phyloP scores from a whole-genome alignment of 2,113 vertebrate genomes.

The Zosterops japonicus region DNA sequence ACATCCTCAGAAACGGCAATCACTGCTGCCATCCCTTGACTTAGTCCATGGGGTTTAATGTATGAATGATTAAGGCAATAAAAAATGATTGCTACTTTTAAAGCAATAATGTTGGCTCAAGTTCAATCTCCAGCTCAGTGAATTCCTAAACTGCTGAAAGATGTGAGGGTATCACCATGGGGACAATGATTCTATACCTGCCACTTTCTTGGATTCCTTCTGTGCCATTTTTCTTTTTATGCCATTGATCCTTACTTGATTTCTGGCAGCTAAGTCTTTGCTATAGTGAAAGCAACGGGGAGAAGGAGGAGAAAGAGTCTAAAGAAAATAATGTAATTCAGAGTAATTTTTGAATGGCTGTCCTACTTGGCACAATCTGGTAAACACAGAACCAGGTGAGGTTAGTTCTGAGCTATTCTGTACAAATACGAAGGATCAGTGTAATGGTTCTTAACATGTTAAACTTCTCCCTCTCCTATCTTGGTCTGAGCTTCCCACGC shows the following conservation, averaged over 20 bases:
- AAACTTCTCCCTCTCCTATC: not conserved
- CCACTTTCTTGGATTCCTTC: not conserved
- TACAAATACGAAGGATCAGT: not conserved
- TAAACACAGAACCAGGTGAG: not conserved
- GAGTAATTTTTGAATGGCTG: not conserved
- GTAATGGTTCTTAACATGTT: not conserved
- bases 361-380: not conserved
- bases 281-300: not conserved
- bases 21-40: not conserved
- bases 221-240: not conserved
- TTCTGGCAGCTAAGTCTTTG: not conserved
- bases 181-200: not conserved
- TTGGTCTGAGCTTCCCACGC: not conserved
- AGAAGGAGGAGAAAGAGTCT: not conserved
- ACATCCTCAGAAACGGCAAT: not conserved
- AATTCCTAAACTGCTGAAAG: constrained; percentile 3
- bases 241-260: not conserved
- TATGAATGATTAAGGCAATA: constrained; percentile 10
- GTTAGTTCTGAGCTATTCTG: not conserved
- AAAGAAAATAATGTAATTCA: not conserved
- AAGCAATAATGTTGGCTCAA: constrained; percentile 2
- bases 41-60: not conserved
- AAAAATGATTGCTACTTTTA: constrained; percentile 21
- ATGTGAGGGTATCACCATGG: not conserved
- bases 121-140: not conserved